Evolutionary conservation across 2,113 vertebrate genomes (phyloP).

Genomic region (Dipodomys spectabilis): DNA sequence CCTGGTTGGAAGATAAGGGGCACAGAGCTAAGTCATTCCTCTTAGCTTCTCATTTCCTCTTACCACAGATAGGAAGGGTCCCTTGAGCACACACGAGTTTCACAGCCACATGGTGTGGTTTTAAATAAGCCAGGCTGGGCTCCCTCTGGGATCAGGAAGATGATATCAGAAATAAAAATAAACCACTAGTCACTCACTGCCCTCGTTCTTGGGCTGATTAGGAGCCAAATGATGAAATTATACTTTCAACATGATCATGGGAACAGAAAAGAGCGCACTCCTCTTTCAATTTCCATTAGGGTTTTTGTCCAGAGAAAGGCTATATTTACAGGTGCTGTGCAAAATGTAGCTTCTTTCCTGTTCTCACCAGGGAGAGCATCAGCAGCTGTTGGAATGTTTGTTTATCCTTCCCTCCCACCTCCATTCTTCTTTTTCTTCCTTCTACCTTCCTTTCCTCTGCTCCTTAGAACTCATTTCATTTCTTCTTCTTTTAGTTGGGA

Average conservation of each 20-base stretch:
- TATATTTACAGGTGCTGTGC: constrained; percentile 12
- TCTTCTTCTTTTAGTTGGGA: background rate
- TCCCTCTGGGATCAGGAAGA: constrained; percentile 56
- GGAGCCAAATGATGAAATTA: constrained; percentile 66
- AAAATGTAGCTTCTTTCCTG: constrained; percentile 17
- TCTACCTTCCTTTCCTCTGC: background rate
- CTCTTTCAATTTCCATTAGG: constrained; percentile 34
- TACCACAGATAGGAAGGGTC: constrained; percentile 18
- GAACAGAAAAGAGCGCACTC: constrained; percentile 41
- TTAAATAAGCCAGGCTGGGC: constrained; percentile 65
- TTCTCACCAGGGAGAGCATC: background rate
- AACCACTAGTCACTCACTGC: constrained; percentile 59
- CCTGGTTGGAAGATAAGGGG: background rate
- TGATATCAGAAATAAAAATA: constrained; percentile 76
- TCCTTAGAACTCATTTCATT: background rate
- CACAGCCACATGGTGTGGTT: constrained; percentile 32
- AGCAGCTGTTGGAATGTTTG: background rate
- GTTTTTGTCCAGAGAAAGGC: constrained; percentile 34
- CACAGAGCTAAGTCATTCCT: background rate
- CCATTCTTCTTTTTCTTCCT: background rate
- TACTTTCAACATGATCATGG: constrained; percentile 56
- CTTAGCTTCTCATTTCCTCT: background rate
- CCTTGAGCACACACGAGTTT: constrained; percentile 10
- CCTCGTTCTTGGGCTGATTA: constrained; percentile 65
- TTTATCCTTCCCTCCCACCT: background rate